These are phyloP conservation scores for Pollimyrus isidori DNA, from an alignment of 2,113 vertebrate species.

Conservation along the genomic window DNA sequence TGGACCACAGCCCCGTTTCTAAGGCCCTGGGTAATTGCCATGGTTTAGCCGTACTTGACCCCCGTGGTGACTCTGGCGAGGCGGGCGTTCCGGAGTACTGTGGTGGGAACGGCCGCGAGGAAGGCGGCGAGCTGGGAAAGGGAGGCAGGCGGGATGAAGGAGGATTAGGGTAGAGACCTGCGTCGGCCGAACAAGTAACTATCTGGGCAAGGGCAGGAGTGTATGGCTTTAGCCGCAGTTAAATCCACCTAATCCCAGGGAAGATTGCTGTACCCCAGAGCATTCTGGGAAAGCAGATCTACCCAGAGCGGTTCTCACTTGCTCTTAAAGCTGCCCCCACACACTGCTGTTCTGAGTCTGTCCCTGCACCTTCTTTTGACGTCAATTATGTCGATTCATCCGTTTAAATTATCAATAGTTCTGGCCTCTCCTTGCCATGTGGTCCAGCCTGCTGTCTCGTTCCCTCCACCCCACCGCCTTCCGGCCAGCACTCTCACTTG, in stretches of 20 bases:
- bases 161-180: not conserved
- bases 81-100: not conserved
- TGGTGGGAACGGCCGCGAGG: not conserved
- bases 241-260: conserved; percentile 5
- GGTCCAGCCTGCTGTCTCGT: not conserved
- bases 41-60: not conserved
- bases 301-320: not conserved
- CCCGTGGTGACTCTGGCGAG: not conserved
- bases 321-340: not conserved
- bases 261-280: not conserved
- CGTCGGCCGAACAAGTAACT: not conserved
- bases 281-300: not conserved
- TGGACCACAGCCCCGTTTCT: not conserved
- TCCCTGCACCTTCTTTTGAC: not conserved
- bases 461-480: not conserved
- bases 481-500: not conserved
- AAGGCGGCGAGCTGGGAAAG: not conserved
- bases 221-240: not conserved
- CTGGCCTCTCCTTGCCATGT: not conserved
- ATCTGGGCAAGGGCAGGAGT: not conserved
- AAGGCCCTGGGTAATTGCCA: not conserved
- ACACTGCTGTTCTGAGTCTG: not conserved
- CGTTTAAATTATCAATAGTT: not conserved
- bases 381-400: not conserved
- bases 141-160: not conserved